phyloP scores from a whole-genome alignment of 1,140 invertebrate genomes.

The Drosophila tsacasi region DNA sequence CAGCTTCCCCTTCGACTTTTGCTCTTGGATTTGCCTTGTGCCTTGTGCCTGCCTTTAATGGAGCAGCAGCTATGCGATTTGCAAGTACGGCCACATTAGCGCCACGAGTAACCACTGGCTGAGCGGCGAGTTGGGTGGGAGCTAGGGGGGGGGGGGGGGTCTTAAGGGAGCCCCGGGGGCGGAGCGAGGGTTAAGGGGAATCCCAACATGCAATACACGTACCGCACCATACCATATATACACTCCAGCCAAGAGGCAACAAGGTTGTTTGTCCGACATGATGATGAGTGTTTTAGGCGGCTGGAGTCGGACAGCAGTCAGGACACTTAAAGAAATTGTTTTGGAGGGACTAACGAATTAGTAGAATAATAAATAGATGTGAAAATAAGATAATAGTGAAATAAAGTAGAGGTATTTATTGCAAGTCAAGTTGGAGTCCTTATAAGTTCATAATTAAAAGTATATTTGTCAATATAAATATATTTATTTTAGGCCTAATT shows the following conservation, averaged over 20 bases:
- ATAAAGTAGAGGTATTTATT: not conserved
- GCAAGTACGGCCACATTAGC: conserved; percentile 72
- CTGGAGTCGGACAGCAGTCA: conserved; percentile 41
- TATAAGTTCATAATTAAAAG: too few relatives aligned
- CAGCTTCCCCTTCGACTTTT: conserved; percentile 15
- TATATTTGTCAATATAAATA: too few relatives aligned
- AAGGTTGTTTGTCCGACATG: conserved; percentile 82
- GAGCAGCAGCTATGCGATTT: conserved; percentile 55
- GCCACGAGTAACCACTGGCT: conserved; percentile 74
- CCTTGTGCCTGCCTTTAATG: conserved; percentile 55
- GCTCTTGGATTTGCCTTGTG: conserved; percentile 30
- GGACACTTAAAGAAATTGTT: conserved; percentile 18
- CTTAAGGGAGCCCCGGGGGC: conserved; percentile 36
- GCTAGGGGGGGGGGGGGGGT: too few relatives aligned
- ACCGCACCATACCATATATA: conserved; percentile 8
- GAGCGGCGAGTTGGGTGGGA: not conserved
- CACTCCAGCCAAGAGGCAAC: conserved; percentile 65
- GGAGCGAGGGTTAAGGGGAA: not conserved
- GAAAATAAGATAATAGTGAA: not conserved
- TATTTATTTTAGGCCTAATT: too few relatives aligned
- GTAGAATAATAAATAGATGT: not conserved
- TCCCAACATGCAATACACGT: conserved; percentile 40
- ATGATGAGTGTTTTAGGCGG: conserved; percentile 81
- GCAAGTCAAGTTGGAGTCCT: too few relatives aligned
- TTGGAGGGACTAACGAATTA: not conserved